Percentiles rank a stretch among this genome's conserved stretches.
phyloP scores from a whole-genome alignment of 2,888 invertebrate species.

The Tyria jacobaeae region DNA sequence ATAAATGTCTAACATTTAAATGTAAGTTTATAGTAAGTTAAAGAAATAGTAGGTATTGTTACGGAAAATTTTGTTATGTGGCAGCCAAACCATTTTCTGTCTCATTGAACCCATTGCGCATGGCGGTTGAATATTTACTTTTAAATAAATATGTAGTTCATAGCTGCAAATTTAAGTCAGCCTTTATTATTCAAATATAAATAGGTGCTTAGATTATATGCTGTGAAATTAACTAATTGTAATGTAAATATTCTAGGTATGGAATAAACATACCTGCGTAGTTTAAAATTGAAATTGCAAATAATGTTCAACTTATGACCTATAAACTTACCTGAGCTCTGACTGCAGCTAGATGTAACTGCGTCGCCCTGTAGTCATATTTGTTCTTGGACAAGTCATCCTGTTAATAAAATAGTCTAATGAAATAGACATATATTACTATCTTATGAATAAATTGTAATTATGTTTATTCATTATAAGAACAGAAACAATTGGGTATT shows the following conservation, averaged over 20 bases:
- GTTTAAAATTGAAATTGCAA: neutral
- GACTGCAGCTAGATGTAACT: slow-evolving; percentile 95
- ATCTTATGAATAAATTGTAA: neutral
- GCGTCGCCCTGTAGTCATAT: slow-evolving; percentile 96
- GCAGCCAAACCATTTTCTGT: too few relatives aligned
- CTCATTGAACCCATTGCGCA: too few relatives aligned
- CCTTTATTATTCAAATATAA: too few relatives aligned
- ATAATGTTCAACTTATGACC: neutral
- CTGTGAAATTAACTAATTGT: too few relatives aligned
- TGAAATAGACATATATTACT: neutral
- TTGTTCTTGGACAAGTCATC: slow-evolving; percentile 98
- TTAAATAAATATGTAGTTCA: too few relatives aligned
- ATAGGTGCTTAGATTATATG: too few relatives aligned
- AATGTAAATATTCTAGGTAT: neutral
- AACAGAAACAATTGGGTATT: neutral
- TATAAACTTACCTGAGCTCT: slow-evolving; percentile 93
- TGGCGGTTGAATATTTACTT: too few relatives aligned
- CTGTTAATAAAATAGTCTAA: slow-evolving; percentile 75
- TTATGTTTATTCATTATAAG: neutral
- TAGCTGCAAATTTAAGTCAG: too few relatives aligned
- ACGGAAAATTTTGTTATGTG: too few relatives aligned
- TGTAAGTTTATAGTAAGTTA: too few relatives aligned
- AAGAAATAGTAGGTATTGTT: too few relatives aligned
- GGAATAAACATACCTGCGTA: neutral
- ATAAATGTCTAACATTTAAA: too few relatives aligned